Evolutionary conservation across 2,888 invertebrate species (phyloP).

Genomic region (Metalampra italica): DNA sequence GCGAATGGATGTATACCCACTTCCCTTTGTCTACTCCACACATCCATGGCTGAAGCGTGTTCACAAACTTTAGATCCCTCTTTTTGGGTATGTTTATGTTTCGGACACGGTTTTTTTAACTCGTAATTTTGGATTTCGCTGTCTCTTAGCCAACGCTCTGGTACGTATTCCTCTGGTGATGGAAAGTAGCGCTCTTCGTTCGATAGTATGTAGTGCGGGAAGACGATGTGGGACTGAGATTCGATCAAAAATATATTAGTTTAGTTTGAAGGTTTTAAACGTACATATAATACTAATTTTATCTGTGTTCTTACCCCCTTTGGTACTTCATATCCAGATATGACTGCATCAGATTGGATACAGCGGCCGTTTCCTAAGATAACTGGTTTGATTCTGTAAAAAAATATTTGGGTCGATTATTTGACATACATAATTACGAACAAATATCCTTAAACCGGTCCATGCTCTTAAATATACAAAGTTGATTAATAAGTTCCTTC

Average conservation of each 20-base stretch:
- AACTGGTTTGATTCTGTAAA: constrained; percentile 86
- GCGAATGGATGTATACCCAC: constrained; percentile 85
- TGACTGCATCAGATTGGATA: constrained; percentile 84
- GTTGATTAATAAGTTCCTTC: constrained; percentile 4
- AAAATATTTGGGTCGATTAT: constrained; percentile 5
- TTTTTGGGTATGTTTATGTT: neutral
- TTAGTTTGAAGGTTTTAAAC: neutral
- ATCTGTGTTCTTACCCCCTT: constrained; percentile 82
- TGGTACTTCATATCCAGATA: constrained; percentile 88
- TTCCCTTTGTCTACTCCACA: constrained; percentile 71
- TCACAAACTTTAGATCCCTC: constrained; percentile 7
- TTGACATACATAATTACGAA: neutral
- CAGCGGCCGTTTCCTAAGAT: constrained; percentile 89
- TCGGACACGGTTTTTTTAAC: constrained; percentile 7
- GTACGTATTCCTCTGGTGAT: constrained; percentile 83
- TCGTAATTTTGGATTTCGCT: constrained; percentile 26
- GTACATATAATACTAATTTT: constrained; percentile 4
- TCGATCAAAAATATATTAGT: neutral
- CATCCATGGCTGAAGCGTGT: constrained; percentile 25
- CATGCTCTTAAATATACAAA: neutral
- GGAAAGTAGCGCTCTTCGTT: constrained; percentile 85
- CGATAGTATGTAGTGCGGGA: constrained; percentile 87
- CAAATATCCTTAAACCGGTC: neutral
- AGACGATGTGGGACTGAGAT: constrained; percentile 86
- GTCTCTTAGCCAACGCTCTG: constrained; percentile 88